Evolutionary conservation across 1,140 invertebrate genomes (phyloP), one percentile per base, ranked within the genome.

Genomic region (Nylanderia fulva): DNA sequence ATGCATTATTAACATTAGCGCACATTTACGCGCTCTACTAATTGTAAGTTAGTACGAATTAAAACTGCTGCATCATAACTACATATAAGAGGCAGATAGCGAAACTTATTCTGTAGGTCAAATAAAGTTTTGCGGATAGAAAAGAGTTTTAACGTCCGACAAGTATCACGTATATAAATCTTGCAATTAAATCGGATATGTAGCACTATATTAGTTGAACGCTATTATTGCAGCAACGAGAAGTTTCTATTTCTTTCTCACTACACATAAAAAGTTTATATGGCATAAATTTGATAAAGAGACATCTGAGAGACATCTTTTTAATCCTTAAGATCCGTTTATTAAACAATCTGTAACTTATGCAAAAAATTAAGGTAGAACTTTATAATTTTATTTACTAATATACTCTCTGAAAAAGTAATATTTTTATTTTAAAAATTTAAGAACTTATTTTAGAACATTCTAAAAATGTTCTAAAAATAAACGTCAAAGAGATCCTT

Each of bases 91-190:
- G 5, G 56, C 21, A 60, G 21, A 74, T n/a, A 74, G 36, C 54
- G 21, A 75, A 60, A 60, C 54, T 60, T n/a, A n/a, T n/a, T 42
- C n/a, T 74, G 52, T 58, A 56, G 48, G 72, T 58, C 71, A 75
- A 36, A 42, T 74, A 58, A 56, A 74, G 4, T 60, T 75, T 60
- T 42, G 42, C 58, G 24, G 27, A 56, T 24, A 36, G 21, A 42
- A 75, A 75, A 54, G 18, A 15, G 33, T 75, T 75, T 60, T 18
- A 27, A 39, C 2, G 4, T 39, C 15, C 8, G 18, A 74, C 36
- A 27, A 75, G 1, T 1, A 42, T 60, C 11, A 8, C 21, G 52
- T 48, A 15, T 48, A 3, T 74, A 71, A 72, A 54, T 33, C 39
- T 5, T 21, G 42, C 9, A 60, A 60, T 60, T 60, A 18, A 75